Percentiles rank a stretch among this genome's conserved stretches.
phyloP scores from a whole-genome alignment of 2,113 vertebrate species.

The Ictidomys tridecemlineatus region DNA sequence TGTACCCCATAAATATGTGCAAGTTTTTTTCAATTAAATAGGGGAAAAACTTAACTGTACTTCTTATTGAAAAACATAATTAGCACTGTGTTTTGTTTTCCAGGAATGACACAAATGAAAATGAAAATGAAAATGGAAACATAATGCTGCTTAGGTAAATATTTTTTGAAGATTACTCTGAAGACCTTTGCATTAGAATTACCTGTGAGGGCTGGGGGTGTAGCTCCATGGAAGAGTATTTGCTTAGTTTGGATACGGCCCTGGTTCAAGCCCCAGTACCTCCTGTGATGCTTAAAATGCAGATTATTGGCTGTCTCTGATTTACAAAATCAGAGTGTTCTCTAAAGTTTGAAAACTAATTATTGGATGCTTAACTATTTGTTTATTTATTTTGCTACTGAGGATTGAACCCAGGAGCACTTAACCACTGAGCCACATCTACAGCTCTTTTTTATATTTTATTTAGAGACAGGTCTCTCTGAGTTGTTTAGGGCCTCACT shows the following conservation, averaged over 20 bases:
- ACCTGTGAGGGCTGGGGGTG: fast-evolving
- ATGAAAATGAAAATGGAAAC: conserved; percentile 34
- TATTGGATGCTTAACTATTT: neutral
- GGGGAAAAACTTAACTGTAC: conserved; percentile 29
- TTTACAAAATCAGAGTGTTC: neutral
- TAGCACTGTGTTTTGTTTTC: neutral
- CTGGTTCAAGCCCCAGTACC: neutral
- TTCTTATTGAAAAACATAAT: conserved; percentile 52
- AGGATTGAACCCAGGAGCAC: no score
- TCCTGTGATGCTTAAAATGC: neutral
- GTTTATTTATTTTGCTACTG: no score
- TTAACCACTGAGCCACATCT: no score
- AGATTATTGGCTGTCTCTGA: conserved; percentile 14
- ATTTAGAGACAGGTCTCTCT: no score
- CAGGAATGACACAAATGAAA: neutral
- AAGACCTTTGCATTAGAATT: neutral
- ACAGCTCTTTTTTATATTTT: no score
- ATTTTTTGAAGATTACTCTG: neutral
- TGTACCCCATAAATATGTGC: neutral
- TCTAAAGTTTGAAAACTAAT: neutral
- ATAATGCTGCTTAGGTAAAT: neutral
- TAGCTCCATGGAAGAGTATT: neutral
- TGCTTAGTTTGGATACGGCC: neutral
- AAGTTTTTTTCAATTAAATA: neutral
- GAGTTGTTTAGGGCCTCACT: no score